Evolutionary conservation across 53 echinoderm and acorn worm genomes (phyloP).

Genomic region (Temnopleurus reevesii): DNA sequence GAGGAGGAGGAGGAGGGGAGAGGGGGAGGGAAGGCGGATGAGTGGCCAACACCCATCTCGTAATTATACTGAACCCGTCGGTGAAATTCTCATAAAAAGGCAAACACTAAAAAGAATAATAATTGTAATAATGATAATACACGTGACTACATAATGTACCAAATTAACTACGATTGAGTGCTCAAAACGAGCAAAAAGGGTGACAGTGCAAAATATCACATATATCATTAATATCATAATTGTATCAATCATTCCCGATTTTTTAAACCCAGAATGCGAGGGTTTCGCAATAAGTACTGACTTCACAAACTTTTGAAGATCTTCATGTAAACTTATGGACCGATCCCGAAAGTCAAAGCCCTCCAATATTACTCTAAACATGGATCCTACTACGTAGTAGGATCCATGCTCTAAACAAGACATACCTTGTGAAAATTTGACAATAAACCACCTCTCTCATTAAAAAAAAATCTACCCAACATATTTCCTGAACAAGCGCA

Average conservation of each 20-base stretch:
- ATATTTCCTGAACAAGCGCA: background rate
- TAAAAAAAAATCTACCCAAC: slow-evolving; percentile 19
- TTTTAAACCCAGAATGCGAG: background rate
- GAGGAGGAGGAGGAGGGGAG: background rate
- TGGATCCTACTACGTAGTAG: no score
- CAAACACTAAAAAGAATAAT: no score
- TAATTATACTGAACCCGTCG: no score
- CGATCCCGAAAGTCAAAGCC: background rate
- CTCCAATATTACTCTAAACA: no score
- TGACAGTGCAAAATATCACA: no score
- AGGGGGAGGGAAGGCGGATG: background rate
- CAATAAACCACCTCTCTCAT: background rate
- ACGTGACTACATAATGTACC: no score
- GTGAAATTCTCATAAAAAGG: no score
- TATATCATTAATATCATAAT: no score
- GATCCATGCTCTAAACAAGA: background rate
- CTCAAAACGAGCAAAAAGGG: no score
- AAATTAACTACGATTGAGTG: no score
- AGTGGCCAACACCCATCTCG: background rate
- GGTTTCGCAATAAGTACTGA: background rate
- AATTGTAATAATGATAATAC: no score
- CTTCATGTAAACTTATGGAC: background rate
- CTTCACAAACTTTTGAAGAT: no score
- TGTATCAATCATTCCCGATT: background rate
- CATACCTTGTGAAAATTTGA: background rate